Evolutionary conservation across 2,888 invertebrate genomes (phyloP).

Genomic region (Plebejus anna): DNA sequence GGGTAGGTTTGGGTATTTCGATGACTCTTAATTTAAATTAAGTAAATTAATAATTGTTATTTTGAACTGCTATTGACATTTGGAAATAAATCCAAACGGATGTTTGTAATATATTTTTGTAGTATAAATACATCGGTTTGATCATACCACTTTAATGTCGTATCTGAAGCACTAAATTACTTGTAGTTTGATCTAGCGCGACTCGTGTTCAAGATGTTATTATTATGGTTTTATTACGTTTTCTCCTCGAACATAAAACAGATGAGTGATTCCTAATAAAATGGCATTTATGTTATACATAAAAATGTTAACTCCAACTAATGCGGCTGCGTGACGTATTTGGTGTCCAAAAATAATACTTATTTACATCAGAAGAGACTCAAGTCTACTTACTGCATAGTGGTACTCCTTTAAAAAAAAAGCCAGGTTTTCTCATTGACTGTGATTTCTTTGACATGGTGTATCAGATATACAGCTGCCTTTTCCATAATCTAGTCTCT

Average conservation of each 20-base stretch:
- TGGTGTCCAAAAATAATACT: not conserved
- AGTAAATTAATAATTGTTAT: slow-evolving; percentile 5
- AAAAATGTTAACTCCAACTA: slow-evolving; percentile 26
- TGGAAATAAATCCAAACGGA: slow-evolving; percentile 5
- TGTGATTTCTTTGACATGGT: not conserved
- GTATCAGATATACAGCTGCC: not conserved
- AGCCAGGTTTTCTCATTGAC: not conserved
- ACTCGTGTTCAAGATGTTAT: slow-evolving; percentile 37
- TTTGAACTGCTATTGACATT: slow-evolving; percentile 19
- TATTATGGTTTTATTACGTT: slow-evolving; percentile 55
- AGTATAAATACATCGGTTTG: slow-evolving; percentile 19
- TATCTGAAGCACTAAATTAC: slow-evolving; percentile 28
- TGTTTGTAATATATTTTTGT: slow-evolving; percentile 19
- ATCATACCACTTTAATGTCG: slow-evolving; percentile 22
- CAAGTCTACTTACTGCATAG: not conserved
- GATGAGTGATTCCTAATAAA: slow-evolving; percentile 47
- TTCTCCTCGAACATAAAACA: slow-evolving; percentile 59
- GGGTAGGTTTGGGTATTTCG: slow-evolving; percentile 17
- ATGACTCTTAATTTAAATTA: slow-evolving; percentile 14
- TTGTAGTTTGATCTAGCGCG: slow-evolving; percentile 31
- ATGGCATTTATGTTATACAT: slow-evolving; percentile 42
- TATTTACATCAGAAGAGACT: not conserved
- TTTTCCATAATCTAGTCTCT: not conserved
- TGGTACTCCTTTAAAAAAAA: not conserved
- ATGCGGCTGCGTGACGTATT: slow-evolving; percentile 8